Conservation (phyloP, 2,797 vertebrate genomes). For the Avahi laniger region DNA sequence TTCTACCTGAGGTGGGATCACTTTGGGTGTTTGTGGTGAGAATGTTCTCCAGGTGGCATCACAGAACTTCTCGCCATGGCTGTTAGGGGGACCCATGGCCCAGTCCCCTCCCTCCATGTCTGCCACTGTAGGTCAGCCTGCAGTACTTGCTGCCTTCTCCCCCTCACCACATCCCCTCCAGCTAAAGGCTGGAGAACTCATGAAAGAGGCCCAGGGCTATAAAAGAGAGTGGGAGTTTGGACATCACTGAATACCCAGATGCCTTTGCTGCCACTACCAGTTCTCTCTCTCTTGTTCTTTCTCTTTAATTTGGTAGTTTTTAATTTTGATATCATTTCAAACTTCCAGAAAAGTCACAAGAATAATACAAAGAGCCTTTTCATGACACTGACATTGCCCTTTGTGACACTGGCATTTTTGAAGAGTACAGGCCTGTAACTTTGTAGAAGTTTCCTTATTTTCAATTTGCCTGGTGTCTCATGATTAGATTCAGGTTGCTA, state of each 20-base stretch:
- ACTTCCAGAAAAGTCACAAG: background rate
- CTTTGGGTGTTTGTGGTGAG: background rate
- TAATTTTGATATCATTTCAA: slow-evolving; percentile 1
- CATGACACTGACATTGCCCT: background rate
- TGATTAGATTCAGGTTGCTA: background rate
- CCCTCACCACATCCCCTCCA: background rate
- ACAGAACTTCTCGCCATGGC: background rate
- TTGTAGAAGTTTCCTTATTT: slow-evolving; percentile 3
- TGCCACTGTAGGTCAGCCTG: background rate
- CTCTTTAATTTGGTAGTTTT: background rate
- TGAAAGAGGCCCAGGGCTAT: background rate
- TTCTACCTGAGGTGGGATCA: background rate
- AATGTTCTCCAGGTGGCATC: background rate
- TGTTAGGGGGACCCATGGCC: background rate
- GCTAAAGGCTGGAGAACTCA: background rate
- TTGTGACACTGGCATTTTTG: background rate
- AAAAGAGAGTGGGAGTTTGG: background rate
- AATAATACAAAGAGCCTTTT: background rate
- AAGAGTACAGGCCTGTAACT: background rate
- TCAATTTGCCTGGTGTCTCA: background rate
- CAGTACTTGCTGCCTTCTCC: background rate
- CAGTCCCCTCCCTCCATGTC: background rate
- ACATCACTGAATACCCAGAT: background rate
- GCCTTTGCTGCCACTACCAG: background rate
- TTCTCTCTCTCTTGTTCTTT: background rate